Base-by-base conservation (phyloP, 2,888 invertebrate species). In the Villa cingulata region DNA sequence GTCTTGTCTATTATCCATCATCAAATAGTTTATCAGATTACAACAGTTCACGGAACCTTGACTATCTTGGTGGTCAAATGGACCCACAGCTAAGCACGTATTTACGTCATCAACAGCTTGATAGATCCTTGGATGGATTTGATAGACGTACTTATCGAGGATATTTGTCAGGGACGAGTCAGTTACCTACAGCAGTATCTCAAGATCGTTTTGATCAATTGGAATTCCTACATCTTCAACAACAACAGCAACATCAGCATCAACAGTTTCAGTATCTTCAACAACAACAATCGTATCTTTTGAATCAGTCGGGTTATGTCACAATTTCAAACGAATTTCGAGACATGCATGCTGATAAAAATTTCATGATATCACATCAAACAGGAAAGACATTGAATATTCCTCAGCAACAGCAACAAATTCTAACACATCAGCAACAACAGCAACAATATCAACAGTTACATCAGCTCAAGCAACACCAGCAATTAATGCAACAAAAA, bases 1-100 rank as follows among this genome's bases (percentile, higher is more conserved):
- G 86, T 15, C 69, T 88, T 9, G 83, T 83, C 1, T 88, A 86
- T 57, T 88, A 88, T 64, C 87, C 87, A 2, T 60, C 76, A 68
- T 70, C 71, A 58, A 60, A 72, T 67, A 74, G 53, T 65, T 72
- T 65, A 54, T 65, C 58, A 55, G 72, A 67, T 54, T 65, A 65
- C 42, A 63, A 63, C 20, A 66, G 61, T 41, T 62, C 58, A 43
- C 57, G 58, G 37, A 63, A 60, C 46, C 51, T 62, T 61, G 74
- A 66, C 48, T 61, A 59, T 42, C 53, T 61, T 41, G 58, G 56
- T 2, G 51, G 53, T 14, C 48, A 48, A 44, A n/a, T 41, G n/a
- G 48, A 48, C n/a, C 44, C 44, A 34, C 48, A 37, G 3, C n/a
- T 32, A 32, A 32, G 29, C 12, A 32, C 20, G 4, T 37, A 44